Percentiles rank a stretch among this genome's conserved stretches.
phyloP scores from a whole-genome alignment of 2,113 vertebrate genomes.

The Neofelis nebulosa region DNA sequence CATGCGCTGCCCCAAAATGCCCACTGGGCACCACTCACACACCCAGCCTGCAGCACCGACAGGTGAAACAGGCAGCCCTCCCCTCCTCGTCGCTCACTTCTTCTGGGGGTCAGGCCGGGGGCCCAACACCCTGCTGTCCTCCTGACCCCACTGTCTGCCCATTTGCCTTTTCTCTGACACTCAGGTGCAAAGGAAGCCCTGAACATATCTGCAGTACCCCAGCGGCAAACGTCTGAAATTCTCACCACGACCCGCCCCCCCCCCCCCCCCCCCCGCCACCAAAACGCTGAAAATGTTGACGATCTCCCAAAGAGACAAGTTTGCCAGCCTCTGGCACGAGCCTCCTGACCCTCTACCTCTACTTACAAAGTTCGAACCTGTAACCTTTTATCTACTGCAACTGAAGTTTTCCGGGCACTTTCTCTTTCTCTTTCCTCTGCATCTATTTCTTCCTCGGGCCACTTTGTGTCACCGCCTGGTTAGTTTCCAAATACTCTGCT shows the following conservation, averaged over 20 bases:
- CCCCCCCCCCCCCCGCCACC: fast-evolving
- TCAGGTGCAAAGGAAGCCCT: neutral
- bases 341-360: neutral
- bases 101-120: neutral
- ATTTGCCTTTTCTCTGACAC: neutral
- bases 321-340: fast-evolving
- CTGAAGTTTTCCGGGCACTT: neutral
- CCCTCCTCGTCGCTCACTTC: fast-evolving
- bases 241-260: too few species aligned
- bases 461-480: neutral
- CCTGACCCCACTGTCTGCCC: neutral
- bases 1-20: neutral
- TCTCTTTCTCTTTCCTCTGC: neutral
- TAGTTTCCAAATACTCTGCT: neutral
- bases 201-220: neutral
- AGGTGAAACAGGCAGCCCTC: neutral
- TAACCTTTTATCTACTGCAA: fast-evolving
- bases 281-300: neutral
- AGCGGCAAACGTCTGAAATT: neutral
- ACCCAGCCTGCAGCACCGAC: fast-evolving
- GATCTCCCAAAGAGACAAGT: fast-evolving
- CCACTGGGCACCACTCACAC: neutral
- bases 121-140: neutral
- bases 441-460: neutral
- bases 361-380: neutral